Evolutionary conservation across 2,797 vertebrate species (phyloP).

Genomic region (Clarias fuscus): DNA sequence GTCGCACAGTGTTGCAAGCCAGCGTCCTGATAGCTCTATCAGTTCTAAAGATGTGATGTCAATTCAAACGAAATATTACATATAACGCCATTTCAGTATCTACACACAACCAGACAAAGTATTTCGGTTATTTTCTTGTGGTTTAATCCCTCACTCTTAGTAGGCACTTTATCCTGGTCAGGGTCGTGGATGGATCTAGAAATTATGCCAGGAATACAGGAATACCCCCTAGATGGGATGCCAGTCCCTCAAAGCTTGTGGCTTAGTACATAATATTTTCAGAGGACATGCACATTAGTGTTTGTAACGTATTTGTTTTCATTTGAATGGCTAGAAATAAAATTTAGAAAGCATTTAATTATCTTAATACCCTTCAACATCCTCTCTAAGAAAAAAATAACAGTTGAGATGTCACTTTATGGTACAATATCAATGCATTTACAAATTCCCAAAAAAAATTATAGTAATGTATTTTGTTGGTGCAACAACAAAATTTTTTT

Average conservation of each 20-base stretch:
- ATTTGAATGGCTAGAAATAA: not conserved
- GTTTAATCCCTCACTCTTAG: not conserved
- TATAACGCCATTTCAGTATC: not conserved
- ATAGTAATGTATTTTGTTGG: too few relatives aligned
- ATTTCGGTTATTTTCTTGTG: not conserved
- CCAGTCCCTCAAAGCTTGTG: not conserved
- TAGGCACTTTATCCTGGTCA: not conserved
- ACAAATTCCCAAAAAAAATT: too few relatives aligned
- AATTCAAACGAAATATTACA: not conserved
- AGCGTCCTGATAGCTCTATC: not conserved
- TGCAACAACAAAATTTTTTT: too few relatives aligned
- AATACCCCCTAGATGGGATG: not conserved
- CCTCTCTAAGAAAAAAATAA: too few relatives aligned
- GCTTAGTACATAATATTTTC: not conserved
- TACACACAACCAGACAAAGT: not conserved
- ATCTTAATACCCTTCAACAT: too few relatives aligned
- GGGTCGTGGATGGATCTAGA: not conserved
- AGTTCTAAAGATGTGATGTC: not conserved
- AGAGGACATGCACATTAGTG: not conserved
- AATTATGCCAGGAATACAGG: not conserved
- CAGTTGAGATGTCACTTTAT: too few relatives aligned
- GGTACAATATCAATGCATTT: too few relatives aligned
- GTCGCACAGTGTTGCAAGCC: constrained; percentile 20
- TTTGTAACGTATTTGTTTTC: too few relatives aligned
- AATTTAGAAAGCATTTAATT: not conserved